These are phyloP conservation scores for Plusia festucae DNA, from an alignment of 2,888 invertebrate genomes.

Conservation along the genomic window DNA sequence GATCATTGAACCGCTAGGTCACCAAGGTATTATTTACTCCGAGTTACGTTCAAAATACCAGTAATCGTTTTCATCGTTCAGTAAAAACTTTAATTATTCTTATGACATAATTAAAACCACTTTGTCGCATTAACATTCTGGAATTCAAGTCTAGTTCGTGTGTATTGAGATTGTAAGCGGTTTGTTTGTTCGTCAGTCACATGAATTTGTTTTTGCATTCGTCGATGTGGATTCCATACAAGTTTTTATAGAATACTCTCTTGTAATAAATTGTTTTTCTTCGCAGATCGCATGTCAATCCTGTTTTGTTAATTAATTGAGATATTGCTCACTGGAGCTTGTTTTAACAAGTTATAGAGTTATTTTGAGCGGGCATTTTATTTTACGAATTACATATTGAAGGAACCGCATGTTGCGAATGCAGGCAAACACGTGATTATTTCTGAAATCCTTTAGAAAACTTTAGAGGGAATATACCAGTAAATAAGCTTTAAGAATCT, in stretches of 20 bases:
- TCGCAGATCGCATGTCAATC: neutral
- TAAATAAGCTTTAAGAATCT: too few species aligned
- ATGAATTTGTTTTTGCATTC: neutral
- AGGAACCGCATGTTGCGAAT: neutral
- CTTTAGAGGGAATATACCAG: neutral
- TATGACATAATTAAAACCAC: conserved; percentile 6
- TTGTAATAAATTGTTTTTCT: neutral
- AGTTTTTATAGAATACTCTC: neutral
- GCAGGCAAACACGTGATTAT: neutral
- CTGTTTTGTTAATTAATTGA: conserved; percentile 1
- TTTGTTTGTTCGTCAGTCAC: neutral
- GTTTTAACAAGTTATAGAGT: neutral
- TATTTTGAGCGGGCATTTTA: neutral
- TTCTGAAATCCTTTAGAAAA: neutral
- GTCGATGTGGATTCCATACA: neutral
- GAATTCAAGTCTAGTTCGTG: neutral
- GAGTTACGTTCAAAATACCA: neutral
- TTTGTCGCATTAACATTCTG: conserved; percentile 3
- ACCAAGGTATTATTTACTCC: too few species aligned
- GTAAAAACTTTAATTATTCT: neutral
- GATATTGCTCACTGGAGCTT: neutral
- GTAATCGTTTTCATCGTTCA: neutral
- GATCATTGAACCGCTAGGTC: too few species aligned
- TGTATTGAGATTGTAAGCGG: neutral
- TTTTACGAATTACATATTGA: neutral